phyloP scores from a whole-genome alignment of 2,797 vertebrate genomes.

The Enteromius paludinosus region DNA sequence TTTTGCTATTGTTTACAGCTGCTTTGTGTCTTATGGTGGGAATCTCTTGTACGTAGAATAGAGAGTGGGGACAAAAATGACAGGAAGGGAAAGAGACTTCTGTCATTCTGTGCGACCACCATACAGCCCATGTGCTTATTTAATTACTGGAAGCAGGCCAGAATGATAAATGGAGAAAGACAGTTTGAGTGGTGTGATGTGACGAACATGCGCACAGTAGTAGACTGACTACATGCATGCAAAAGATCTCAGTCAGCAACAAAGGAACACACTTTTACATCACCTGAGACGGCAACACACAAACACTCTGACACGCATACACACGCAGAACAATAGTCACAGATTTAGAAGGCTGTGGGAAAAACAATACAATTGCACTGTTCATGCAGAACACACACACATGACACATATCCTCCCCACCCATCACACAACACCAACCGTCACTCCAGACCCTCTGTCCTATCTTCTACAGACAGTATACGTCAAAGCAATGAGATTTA shows the following conservation, averaged over 20 bases:
- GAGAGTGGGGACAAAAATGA: slow-evolving; percentile 51
- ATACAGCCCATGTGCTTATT: slow-evolving; percentile 86
- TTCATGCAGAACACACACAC: slow-evolving; percentile 37
- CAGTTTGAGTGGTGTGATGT: slow-evolving; percentile 16
- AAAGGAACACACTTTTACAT: not conserved
- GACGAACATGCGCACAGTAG: slow-evolving; percentile 27
- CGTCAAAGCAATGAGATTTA: not conserved
- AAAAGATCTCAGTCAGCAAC: slow-evolving; percentile 6
- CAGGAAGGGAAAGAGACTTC: slow-evolving; percentile 59
- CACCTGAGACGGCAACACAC: slow-evolving; percentile 30
- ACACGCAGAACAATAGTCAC: slow-evolving; percentile 55
- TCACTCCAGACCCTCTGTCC: slow-evolving; percentile 11
- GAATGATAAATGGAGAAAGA: slow-evolving; percentile 33
- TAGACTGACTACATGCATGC: slow-evolving; percentile 12
- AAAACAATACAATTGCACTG: slow-evolving; percentile 45
- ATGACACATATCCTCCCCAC: slow-evolving; percentile 52
- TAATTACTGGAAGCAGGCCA: slow-evolving; percentile 81
- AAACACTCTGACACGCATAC: slow-evolving; percentile 23
- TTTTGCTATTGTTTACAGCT: slow-evolving; percentile 65
- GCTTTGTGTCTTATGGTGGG: slow-evolving; percentile 75
- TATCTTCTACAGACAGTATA: slow-evolving; percentile 16
- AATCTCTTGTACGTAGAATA: slow-evolving; percentile 65
- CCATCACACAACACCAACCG: slow-evolving; percentile 24
- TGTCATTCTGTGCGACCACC: slow-evolving; percentile 78
- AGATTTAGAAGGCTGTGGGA: slow-evolving; percentile 61